A percentile compares a stretch with the other conserved stretches of the same genome.
These are phyloP conservation scores for Lasioglossum morio DNA, from an alignment of 2,888 invertebrate genomes.

Conservation along the genomic window DNA sequence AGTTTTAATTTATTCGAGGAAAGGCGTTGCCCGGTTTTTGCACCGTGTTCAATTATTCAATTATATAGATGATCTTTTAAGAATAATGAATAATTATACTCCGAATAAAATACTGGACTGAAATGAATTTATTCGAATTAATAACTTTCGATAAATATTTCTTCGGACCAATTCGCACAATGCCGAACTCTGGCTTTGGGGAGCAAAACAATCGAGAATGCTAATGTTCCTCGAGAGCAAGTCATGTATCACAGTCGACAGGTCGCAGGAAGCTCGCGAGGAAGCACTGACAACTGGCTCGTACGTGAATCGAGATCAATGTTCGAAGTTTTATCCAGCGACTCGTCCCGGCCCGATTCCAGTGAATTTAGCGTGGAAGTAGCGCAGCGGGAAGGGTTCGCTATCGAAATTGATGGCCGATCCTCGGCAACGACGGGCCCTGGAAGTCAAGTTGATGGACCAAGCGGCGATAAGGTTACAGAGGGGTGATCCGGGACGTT, in stretches of 20 bases:
- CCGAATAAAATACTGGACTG: neutral
- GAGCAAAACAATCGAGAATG: neutral
- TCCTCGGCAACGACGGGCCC: slow-evolving; percentile 71
- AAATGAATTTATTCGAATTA: neutral
- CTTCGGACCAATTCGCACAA: neutral
- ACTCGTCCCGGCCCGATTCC: slow-evolving; percentile 28
- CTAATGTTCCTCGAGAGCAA: neutral
- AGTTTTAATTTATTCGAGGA: no score
- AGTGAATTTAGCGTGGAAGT: slow-evolving; percentile 45
- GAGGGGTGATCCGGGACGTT: slow-evolving; percentile 72
- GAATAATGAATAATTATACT: neutral
- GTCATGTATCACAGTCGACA: neutral
- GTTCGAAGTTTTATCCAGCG: slow-evolving; percentile 37
- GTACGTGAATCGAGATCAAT: slow-evolving; percentile 31
- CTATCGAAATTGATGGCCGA: slow-evolving; percentile 78
- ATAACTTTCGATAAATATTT: neutral
- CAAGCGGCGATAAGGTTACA: slow-evolving; percentile 79
- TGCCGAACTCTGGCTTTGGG: neutral
- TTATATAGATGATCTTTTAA: no score
- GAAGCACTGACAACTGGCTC: neutral
- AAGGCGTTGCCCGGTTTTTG: no score
- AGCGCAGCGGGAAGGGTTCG: slow-evolving; percentile 53
- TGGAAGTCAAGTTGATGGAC: slow-evolving; percentile 79
- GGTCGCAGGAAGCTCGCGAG: neutral
- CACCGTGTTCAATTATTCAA: neutral